These are phyloP conservation scores for Agonopterix subpropinquella DNA, from an alignment of 2,888 invertebrate genomes.

Conservation along the genomic window DNA sequence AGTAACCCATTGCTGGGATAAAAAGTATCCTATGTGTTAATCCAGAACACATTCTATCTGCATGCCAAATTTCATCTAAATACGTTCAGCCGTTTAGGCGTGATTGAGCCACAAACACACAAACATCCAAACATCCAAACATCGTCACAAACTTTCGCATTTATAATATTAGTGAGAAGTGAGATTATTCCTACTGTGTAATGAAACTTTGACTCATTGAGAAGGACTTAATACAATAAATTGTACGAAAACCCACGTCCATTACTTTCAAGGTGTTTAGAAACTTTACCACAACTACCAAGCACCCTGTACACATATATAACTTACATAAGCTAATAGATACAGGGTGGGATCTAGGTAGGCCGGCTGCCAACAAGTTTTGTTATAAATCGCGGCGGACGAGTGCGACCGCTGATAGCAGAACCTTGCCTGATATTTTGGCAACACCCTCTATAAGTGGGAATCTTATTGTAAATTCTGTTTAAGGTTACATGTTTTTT, in stretches of 20 bases:
- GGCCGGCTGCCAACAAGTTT: conserved; percentile 46
- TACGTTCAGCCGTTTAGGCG: no score
- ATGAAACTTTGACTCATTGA: background rate
- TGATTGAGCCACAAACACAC: no score
- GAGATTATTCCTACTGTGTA: background rate
- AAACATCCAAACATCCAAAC: no score
- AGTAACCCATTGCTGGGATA: no score
- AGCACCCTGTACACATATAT: background rate
- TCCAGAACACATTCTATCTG: no score
- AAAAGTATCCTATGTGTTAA: no score
- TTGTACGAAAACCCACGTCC: background rate
- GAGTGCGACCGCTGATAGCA: conserved; percentile 22
- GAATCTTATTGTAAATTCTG: background rate
- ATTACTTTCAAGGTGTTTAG: background rate
- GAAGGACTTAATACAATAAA: background rate
- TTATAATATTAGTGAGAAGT: no score
- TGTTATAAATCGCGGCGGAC: conserved; percentile 37
- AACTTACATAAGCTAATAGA: conserved; percentile 16
- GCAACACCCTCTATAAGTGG: conserved; percentile 21
- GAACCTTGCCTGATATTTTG: conserved; percentile 28
- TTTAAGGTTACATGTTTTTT: no score
- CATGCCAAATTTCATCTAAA: no score
- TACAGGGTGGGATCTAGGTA: conserved; percentile 25
- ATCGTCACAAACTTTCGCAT: no score
- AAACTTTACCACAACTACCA: background rate